Evolutionary conservation across 1,140 invertebrate species (phyloP).

Genomic region (Drosophila carrolli): DNA sequence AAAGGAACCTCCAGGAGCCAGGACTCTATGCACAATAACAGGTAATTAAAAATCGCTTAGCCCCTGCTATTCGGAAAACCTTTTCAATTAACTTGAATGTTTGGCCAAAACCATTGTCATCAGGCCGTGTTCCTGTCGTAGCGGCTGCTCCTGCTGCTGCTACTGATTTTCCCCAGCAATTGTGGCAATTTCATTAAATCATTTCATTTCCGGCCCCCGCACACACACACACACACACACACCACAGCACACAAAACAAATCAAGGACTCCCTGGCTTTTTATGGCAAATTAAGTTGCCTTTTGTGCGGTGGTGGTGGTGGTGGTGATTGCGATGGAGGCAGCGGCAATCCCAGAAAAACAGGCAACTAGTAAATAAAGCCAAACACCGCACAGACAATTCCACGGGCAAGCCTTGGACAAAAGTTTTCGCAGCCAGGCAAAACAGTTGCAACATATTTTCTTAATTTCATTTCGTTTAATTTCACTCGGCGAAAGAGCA

Average conservation of each 20-base stretch:
- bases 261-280: constrained; percentile 67
- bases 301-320: constrained; percentile 21
- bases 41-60: constrained; percentile 80
- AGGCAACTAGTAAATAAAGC: constrained; percentile 59
- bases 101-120: constrained; percentile 45
- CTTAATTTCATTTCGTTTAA: constrained; percentile 74
- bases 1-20: constrained; percentile 9
- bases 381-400: constrained; percentile 60
- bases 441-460: constrained; percentile 72
- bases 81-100: constrained; percentile 79
- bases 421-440: constrained; percentile 50
- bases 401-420: constrained; percentile 36
- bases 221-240: constrained; percentile 21
- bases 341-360: constrained; percentile 12
- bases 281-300: constrained; percentile 75
- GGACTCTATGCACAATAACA: constrained; percentile 43
- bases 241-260: constrained; percentile 58
- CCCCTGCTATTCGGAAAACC: constrained; percentile 35
- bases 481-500: constrained; percentile 35
- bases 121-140: constrained; percentile 17
- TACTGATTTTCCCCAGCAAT: constrained; percentile 49
- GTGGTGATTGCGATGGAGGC: constrained; percentile 1
- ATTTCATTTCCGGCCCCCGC: constrained; percentile 73
- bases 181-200: constrained; percentile 81
- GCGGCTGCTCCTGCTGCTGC: constrained; percentile 36